Conservation (phyloP, 2,888 invertebrate genomes). For the Camptogramma bilineatum region DNA sequence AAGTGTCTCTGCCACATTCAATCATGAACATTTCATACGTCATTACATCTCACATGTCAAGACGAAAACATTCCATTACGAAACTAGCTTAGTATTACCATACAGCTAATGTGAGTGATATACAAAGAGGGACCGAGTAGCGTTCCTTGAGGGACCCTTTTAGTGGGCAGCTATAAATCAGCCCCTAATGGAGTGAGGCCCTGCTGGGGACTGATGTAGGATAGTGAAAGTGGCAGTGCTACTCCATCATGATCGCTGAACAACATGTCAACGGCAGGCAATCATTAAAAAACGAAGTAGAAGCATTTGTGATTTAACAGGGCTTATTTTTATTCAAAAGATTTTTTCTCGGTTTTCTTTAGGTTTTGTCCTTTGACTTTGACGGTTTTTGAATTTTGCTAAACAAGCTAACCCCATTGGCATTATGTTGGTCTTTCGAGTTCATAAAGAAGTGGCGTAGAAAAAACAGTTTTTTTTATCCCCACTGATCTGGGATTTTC, state of each 20-base stretch:
- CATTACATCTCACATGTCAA: constrained; percentile 35
- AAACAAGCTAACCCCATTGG: too few relatives aligned
- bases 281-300: neutral
- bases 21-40: neutral
- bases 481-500: too few relatives aligned
- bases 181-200: constrained; percentile 78
- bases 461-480: too few relatives aligned
- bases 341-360: too few relatives aligned
- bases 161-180: constrained; percentile 80
- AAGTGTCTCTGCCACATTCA: neutral
- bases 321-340: too few relatives aligned
- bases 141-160: constrained; percentile 78
- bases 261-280: constrained; percentile 1
- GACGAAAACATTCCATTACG: constrained; percentile 53
- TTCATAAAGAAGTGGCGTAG: too few relatives aligned
- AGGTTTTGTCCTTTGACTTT: too few relatives aligned
- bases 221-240: constrained; percentile 7
- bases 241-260: constrained; percentile 11
- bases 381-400: too few relatives aligned
- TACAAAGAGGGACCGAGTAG: constrained; percentile 70
- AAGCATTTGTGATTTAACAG: neutral
- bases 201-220: constrained; percentile 54
- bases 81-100: constrained; percentile 74
- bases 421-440: too few relatives aligned
- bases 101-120: constrained; percentile 77